Base-by-base conservation (phyloP, 2,797 vertebrate genomes). In the Peromyscus aztecus region DNA sequence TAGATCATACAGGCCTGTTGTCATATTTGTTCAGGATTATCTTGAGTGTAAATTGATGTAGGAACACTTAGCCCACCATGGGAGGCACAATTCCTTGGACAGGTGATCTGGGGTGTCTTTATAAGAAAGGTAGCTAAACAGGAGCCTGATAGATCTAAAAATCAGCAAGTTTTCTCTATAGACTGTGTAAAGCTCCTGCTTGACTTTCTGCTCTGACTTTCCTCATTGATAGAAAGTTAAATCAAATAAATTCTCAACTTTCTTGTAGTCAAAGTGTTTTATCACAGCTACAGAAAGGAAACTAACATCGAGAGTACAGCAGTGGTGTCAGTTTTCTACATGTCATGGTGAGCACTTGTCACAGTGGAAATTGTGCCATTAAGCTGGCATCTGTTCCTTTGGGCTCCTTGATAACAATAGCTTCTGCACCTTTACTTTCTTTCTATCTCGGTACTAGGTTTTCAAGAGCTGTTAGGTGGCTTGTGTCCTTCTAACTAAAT, bases 391-490 rank as follows among this genome's bases (percentile, higher is more conserved):
- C n/a, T 97, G 40, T 6, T 92, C 89, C 10, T 5, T 82, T 69
- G 67, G 34, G 67, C 34, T 69, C 31, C 67, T 69, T 69, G 31
- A 69, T 69, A 31, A 63, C 89, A 97, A 97, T 94, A 80, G 46
- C 34, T 91, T 95, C 78, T 98, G 96, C 94, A 95, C 24, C 0
- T 97, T 96, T 10, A 6, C 14, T 14, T 88, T 75, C 55, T 97
- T 49, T 49, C 94, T 91, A 57, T 27, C n/a, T 95, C 96, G 93
- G 95, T 69, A 97, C 86, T 96, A 61, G 92, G 63, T 97, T 98
- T 97, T 96, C 95, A 96, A 96, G 97, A 96, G 95, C 94, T 90
- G 55, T 95, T 95, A 98, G 83, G 94, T 97, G 96, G 83, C 96
- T 96, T 71, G 90, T 1, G 92, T 55, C 75, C 95, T 95, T 97